Percentiles rank a stretch among this genome's conserved stretches.
These are phyloP conservation scores for Megalurothrips usitatus DNA, from an alignment of 2,888 invertebrate genomes.

Conservation along the genomic window DNA sequence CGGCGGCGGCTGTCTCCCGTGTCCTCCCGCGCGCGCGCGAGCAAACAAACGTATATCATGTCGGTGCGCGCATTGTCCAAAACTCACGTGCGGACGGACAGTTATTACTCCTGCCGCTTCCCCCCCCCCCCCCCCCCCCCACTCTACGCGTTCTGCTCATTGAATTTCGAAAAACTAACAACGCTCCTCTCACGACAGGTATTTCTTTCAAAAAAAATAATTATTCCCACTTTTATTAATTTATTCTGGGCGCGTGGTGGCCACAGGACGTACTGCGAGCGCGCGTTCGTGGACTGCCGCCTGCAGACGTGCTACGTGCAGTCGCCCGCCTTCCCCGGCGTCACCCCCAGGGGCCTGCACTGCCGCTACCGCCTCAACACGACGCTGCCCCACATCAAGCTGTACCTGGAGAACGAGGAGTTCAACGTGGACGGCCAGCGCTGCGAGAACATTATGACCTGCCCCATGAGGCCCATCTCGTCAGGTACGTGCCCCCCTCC, in stretches of 20 bases:
- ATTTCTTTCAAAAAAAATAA: too few species aligned
- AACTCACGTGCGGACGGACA: too few species aligned
- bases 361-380: slow-evolving; percentile 89
- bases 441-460: slow-evolving; percentile 92
- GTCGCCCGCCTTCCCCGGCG: slow-evolving; percentile 89
- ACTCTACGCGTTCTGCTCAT: not conserved
- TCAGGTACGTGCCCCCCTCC: slow-evolving; percentile 54
- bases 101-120: too few species aligned
- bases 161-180: not conserved
- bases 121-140: too few species aligned
- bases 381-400: slow-evolving; percentile 71
- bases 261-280: slow-evolving; percentile 75
- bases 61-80: too few species aligned
- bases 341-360: slow-evolving; percentile 84
- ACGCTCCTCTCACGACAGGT: too few species aligned
- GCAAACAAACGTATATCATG: too few species aligned
- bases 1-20: too few species aligned
- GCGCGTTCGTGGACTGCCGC: slow-evolving; percentile 80
- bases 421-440: slow-evolving; percentile 88
- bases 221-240: too few species aligned
- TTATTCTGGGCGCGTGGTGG: too few species aligned
- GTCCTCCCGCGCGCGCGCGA: too few species aligned
- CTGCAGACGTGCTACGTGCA: slow-evolving; percentile 91
- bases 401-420: slow-evolving; percentile 83
- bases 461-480: slow-evolving; percentile 86